phyloP scores from a whole-genome alignment of 2,113 vertebrate genomes.

The Brachypteracias leptosomus region DNA sequence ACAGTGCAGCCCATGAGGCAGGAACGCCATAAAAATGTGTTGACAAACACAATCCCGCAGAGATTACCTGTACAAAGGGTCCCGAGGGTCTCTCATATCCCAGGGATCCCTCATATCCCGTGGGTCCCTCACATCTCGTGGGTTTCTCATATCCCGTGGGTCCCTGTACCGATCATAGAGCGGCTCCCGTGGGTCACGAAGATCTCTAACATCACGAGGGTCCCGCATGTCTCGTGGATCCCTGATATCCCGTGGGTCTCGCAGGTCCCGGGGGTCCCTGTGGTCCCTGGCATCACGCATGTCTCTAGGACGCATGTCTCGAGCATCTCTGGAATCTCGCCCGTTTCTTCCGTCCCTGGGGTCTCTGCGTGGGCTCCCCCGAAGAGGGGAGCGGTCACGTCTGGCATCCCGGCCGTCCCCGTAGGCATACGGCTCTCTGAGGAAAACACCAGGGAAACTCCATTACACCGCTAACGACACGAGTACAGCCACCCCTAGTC shows the following conservation, averaged over 20 bases:
- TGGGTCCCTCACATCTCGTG: constrained; percentile 70
- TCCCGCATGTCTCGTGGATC: constrained; percentile 74
- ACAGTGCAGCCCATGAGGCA: accelerated
- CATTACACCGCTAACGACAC: neutral
- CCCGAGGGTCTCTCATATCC: constrained; percentile 74
- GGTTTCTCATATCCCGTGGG: constrained; percentile 65
- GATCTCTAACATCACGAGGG: constrained; percentile 74
- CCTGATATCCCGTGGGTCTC: constrained; percentile 75
- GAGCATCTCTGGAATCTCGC: constrained; percentile 73
- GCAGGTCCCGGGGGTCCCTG: constrained; percentile 78
- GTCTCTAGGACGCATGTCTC: constrained; percentile 69
- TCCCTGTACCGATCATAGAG: constrained; percentile 66
- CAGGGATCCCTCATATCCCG: constrained; percentile 51
- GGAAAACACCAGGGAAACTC: constrained; percentile 50
- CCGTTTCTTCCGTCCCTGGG: constrained; percentile 74
- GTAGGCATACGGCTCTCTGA: constrained; percentile 79
- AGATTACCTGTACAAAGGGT: constrained; percentile 74
- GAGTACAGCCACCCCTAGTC: neutral
- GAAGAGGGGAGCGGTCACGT: constrained; percentile 79
- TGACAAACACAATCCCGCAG: accelerated
- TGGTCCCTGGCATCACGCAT: constrained; percentile 77
- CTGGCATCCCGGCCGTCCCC: constrained; percentile 81
- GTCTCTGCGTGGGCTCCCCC: constrained; percentile 81
- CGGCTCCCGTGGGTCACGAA: constrained; percentile 70
- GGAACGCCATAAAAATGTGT: neutral